Conservation (phyloP, 2,797 vertebrate species). For the Hipposideros larvatus region DNA sequence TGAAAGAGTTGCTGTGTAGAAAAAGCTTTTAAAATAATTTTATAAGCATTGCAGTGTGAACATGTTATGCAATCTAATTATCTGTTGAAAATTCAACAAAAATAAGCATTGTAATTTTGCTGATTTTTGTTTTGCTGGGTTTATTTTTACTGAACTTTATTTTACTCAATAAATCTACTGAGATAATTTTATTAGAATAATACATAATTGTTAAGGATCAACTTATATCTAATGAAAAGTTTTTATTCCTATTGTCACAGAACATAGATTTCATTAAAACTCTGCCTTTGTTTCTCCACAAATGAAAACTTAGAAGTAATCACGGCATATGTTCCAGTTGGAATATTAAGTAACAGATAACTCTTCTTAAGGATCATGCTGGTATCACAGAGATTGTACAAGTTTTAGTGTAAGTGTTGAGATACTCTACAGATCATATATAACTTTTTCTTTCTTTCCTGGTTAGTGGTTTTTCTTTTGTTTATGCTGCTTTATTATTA, state of each 20-base stretch:
- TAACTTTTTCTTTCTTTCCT: too few species aligned
- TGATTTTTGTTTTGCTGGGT: not conserved
- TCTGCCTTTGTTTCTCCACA: not conserved
- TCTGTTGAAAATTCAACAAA: not conserved
- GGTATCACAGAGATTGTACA: not conserved
- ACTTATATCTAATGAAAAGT: not conserved
- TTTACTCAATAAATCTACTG: not conserved
- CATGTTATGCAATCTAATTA: not conserved
- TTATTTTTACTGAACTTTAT: constrained; percentile 43
- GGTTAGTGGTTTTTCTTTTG: too few species aligned
- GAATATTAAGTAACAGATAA: not conserved
- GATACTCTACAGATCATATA: not conserved
- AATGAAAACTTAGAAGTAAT: not conserved
- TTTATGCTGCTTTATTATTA: too few species aligned
- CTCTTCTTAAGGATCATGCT: not conserved
- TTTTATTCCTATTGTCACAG: not conserved
- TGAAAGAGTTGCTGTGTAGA: not conserved
- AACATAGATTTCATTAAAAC: not conserved
- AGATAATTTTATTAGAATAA: constrained; percentile 39
- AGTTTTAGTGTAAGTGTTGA: constrained; percentile 15
- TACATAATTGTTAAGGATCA: not conserved
- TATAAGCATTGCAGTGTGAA: not conserved
- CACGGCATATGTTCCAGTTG: not conserved
- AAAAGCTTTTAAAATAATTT: constrained; percentile 32
- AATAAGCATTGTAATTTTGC: not conserved